Evolutionary conservation across 2,797 vertebrate genomes (phyloP).

Genomic region (Brachyalestes nurse): DNA sequence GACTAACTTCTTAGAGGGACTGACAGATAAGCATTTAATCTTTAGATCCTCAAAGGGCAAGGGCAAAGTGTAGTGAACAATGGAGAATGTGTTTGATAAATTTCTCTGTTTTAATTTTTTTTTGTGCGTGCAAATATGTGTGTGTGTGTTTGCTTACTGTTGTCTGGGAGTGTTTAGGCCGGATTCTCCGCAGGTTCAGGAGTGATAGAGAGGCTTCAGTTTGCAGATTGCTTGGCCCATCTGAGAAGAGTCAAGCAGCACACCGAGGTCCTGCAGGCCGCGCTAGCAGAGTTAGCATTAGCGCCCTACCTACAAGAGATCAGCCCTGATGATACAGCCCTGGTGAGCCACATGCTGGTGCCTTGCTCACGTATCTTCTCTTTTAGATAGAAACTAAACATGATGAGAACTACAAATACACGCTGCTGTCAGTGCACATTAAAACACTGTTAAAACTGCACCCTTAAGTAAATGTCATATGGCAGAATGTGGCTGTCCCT

Average conservation of each 20-base stretch:
- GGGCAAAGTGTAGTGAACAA: not conserved
- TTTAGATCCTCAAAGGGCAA: no score
- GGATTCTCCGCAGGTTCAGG: constrained; percentile 63
- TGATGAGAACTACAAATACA: not conserved
- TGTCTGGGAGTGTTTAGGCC: constrained; percentile 61
- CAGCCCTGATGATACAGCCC: constrained; percentile 68
- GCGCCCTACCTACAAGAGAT: constrained; percentile 78
- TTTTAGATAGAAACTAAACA: not conserved
- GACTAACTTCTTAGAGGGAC: no score
- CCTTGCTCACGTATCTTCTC: not conserved
- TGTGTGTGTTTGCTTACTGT: not conserved
- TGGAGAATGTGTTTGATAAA: not conserved
- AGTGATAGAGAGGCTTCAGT: constrained; percentile 78
- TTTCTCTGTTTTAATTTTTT: not conserved
- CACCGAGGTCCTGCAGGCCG: constrained; percentile 74
- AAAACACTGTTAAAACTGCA: not conserved
- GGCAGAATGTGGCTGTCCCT: not conserved
- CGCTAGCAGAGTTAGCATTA: constrained; percentile 76
- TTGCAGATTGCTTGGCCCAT: constrained; percentile 70
- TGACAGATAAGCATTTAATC: no score
- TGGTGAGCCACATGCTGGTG: constrained; percentile 66
- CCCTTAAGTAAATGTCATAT: not conserved
- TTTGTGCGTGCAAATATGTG: not conserved
- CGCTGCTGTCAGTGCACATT: not conserved
- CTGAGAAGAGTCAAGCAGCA: constrained; percentile 72